Percentiles rank a stretch among this genome's conserved stretches.
Conservation (phyloP, 1,140 invertebrate species). For the Procambarus clarkii region DNA sequence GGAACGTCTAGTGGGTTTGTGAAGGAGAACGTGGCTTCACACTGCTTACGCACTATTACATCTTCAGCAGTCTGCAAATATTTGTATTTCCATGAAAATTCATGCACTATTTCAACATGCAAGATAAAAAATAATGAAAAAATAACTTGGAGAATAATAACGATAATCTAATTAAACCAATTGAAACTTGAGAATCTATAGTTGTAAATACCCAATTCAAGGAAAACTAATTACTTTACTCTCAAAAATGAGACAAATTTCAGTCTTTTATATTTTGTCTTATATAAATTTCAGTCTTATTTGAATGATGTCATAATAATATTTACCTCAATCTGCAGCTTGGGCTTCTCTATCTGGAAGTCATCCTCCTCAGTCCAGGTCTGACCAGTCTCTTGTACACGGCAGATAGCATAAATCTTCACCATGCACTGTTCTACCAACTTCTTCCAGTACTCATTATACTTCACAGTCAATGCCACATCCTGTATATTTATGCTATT, state of each 20-base stretch:
- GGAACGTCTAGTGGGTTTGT: conserved; percentile 75
- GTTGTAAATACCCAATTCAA: too few relatives aligned
- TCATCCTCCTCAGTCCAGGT: conserved; percentile 75
- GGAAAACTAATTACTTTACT: too few relatives aligned
- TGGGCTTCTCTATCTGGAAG: conserved; percentile 75
- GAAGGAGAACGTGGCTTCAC: conserved; percentile 75
- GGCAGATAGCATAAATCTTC: conserved; percentile 74
- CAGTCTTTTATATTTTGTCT: too few relatives aligned
- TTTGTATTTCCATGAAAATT: too few relatives aligned
- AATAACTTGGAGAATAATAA: too few relatives aligned
- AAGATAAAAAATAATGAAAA: too few relatives aligned
- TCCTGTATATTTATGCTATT: conserved; percentile 51
- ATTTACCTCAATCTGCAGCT: conserved; percentile 74
- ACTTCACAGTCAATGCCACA: conserved; percentile 71
- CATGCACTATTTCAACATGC: too few relatives aligned
- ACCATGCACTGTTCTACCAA: conserved; percentile 75
- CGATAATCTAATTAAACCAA: too few relatives aligned
- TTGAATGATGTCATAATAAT: too few relatives aligned
- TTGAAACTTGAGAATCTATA: too few relatives aligned
- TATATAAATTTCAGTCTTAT: too few relatives aligned
- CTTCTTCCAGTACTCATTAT: conserved; percentile 74
- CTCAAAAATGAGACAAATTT: too few relatives aligned
- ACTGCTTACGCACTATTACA: conserved; percentile 72
- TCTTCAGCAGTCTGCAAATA: conserved; percentile 26
- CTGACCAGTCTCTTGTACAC: conserved; percentile 75